These are phyloP conservation scores for Parazoanthus darwini DNA, from an alignment of 92 coral and sea anemone species.

Conservation along the genomic window DNA sequence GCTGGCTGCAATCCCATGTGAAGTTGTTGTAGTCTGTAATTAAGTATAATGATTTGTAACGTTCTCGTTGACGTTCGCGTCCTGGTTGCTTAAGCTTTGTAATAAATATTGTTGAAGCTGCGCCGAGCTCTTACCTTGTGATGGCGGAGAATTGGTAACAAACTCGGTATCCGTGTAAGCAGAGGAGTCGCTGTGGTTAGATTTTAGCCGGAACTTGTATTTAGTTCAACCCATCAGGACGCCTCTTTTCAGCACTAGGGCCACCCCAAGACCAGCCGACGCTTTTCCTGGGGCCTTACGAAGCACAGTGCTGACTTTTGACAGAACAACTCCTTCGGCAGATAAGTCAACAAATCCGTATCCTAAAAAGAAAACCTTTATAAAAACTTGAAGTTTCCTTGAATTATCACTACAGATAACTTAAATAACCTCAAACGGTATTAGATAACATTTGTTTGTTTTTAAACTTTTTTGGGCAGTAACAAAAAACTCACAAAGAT, in stretches of 20 bases:
- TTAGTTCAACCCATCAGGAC: constrained; percentile 50
- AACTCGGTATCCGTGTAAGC: constrained; percentile 61
- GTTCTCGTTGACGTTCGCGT: too few relatives aligned
- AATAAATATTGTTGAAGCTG: too few relatives aligned
- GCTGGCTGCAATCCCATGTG: too few relatives aligned
- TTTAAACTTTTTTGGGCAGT: too few relatives aligned
- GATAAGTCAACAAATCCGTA: constrained; percentile 60
- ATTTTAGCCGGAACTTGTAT: constrained; percentile 65
- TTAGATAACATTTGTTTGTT: too few relatives aligned
- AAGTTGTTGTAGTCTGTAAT: too few relatives aligned
- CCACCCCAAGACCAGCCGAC: constrained; percentile 9
- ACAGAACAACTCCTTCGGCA: constrained; percentile 35
- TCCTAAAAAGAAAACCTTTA: constrained; percentile 29
- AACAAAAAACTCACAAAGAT: too few relatives aligned
- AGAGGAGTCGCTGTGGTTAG: constrained; percentile 55
- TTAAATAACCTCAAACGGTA: too few relatives aligned
- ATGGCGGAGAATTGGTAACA: constrained; percentile 71
- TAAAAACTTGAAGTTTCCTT: background rate
- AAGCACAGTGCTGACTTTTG: constrained; percentile 12
- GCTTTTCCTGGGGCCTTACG: constrained; percentile 29
- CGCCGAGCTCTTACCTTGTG: constrained; percentile 53
- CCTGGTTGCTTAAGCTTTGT: too few relatives aligned
- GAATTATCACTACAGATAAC: background rate
- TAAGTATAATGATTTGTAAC: too few relatives aligned
- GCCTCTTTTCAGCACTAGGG: constrained; percentile 51